A percentile compares a stretch with the other conserved stretches of the same genome.
Conservation (phyloP, 2,113 vertebrate species). For the Leuciscus idus region DNA sequence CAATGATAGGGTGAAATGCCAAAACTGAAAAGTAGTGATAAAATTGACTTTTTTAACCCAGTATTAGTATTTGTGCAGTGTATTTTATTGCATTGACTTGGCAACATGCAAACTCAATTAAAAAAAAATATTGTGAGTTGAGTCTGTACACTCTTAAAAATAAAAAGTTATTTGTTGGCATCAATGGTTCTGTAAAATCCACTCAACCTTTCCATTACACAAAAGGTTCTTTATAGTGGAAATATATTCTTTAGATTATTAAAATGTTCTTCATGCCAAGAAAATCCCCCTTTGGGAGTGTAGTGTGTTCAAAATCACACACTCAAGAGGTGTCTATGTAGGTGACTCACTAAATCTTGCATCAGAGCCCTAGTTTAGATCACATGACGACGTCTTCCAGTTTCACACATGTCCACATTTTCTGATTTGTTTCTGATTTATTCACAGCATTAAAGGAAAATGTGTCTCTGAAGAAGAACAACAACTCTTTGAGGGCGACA, state of each 20-base stretch:
- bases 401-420: conserved; percentile 1
- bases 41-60: neutral
- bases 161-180: too few species aligned
- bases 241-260: too few species aligned
- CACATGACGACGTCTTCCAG: neutral
- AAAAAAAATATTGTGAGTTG: neutral
- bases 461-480: conserved; percentile 69
- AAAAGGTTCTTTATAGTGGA: too few species aligned
- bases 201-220: too few species aligned
- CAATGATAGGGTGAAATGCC: neutral
- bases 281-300: too few species aligned
- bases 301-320: neutral
- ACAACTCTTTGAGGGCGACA: conserved; percentile 61
- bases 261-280: too few species aligned
- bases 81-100: neutral
- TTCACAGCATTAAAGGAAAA: conserved; percentile 73
- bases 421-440: neutral
- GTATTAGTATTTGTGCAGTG: neutral
- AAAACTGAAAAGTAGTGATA: neutral
- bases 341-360: neutral
- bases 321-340: neutral
- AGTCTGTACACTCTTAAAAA: too few species aligned
- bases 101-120: neutral
- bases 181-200: too few species aligned
- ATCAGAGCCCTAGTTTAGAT: neutral